Percentiles rank a stretch among this genome's conserved stretches.
Evolutionary conservation across 2,113 vertebrate genomes (phyloP).

Genomic region (Tragelaphus strepsiceros): DNA sequence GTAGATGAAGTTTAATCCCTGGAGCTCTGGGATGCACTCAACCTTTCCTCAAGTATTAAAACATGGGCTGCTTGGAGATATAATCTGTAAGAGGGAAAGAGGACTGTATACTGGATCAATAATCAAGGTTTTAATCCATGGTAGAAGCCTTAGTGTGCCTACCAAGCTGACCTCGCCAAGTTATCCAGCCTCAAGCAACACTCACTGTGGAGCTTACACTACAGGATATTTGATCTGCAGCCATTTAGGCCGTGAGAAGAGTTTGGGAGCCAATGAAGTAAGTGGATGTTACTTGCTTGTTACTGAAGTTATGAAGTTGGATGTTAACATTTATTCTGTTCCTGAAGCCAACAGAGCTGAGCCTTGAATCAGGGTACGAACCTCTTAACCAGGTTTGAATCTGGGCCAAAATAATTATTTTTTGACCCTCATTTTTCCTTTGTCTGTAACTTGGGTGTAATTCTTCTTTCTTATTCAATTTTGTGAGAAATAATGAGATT

Average conservation of each 20-base stretch:
- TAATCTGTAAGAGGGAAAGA: background rate
- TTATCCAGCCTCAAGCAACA: background rate
- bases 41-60: background rate
- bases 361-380: background rate
- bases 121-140: background rate
- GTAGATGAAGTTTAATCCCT: background rate
- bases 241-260: background rate
- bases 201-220: background rate
- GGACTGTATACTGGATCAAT: background rate
- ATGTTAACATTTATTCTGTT: background rate
- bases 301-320: too few species aligned
- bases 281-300: background rate
- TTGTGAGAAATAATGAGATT: constrained; percentile 29
- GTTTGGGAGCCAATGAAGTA: background rate
- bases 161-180: background rate
- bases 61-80: background rate
- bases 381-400: constrained; percentile 18
- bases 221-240: background rate
- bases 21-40: background rate
- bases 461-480: constrained; percentile 19
- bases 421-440: background rate
- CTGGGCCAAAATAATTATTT: constrained; percentile 14
- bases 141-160: background rate
- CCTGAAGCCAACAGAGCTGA: background rate
- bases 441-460: background rate